Evolutionary conservation across 2,113 vertebrate species (phyloP).

Genomic region (Emydocephalus ijimae): DNA sequence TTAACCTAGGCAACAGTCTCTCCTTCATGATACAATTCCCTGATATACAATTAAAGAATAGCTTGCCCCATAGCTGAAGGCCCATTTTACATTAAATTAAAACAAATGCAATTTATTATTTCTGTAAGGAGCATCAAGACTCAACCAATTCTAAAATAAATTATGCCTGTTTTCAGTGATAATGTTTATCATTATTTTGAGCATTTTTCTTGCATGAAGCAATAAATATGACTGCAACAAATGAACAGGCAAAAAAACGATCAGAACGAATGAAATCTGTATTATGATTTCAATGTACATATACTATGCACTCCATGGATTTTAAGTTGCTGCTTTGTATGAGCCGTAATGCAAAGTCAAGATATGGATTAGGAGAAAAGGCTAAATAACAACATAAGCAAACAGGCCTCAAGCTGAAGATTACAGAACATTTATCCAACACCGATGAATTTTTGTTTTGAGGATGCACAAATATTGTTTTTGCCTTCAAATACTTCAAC

Average conservation of each 20-base stretch:
- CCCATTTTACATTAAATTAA: not conserved
- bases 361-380: not conserved
- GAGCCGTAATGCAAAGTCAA: not conserved
- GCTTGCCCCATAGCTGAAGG: not conserved
- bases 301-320: not conserved
- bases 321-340: not conserved
- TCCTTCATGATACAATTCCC: not conserved
- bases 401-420: not conserved
- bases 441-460: not conserved
- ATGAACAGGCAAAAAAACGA: not conserved
- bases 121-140: not conserved
- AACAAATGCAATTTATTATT: not conserved
- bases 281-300: not conserved
- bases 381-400: not conserved
- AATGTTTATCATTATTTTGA: not conserved
- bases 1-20: not conserved
- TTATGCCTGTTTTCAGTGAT: not conserved
- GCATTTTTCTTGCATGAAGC: not conserved
- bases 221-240: not conserved
- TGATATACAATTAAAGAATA: not conserved
- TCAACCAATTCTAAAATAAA: not conserved
- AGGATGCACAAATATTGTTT: not conserved
- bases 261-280: not conserved
- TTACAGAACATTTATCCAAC: not conserved
- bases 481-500: fast-evolving